Base-by-base conservation (phyloP, 2,113 vertebrate species). In the Chascanopsetta lugubris region DNA sequence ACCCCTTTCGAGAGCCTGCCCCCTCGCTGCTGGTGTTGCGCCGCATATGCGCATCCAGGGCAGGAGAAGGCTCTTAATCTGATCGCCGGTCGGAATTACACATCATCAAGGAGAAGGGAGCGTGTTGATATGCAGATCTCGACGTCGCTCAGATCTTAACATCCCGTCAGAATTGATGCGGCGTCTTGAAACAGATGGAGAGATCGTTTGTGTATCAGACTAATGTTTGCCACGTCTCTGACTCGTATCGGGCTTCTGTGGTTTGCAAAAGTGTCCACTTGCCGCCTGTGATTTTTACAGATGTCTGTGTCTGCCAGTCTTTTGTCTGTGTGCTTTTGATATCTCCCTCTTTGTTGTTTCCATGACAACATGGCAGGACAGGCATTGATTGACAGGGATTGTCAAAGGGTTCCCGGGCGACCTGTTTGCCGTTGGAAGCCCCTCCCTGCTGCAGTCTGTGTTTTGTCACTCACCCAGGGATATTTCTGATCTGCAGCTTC, bases 321-420 rank as follows among this genome's bases (percentile, higher is more conserved):
- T 89, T 87, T 89, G 82, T 88, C 86, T 84, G 75, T 63, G 57
- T 72, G 82, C 85, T 79, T 87, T 89, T 87, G 87, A 86, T 90
- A 82, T 87, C 84, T 77, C 81, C 82, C 77, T 89, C 84, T 91
- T 91, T 90, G 87, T 89, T 90, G 89, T 91, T 91, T 88, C 89
- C 88, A 90, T 91, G 89, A 89, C 89, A 89, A 91, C 89, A 75
- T 87, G 74, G 84, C 74, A 89, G 89, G 89, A 90, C 87, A 87
- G 81, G 84, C 85, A 87, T 83, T 90, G 89, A 91, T 90, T 91
- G 89, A 91, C 89, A 91, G 85, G 80, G 71, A 90, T 89, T 85
- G 88, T 90, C 88, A 90, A 90, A 90, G 88, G 88, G 85, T 87
- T 89, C 87, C 87, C 84, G 85, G 87, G 85, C 75, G 86, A 84